phyloP scores from a whole-genome alignment of 2,888 invertebrate species.

The Cantharis lateralis region DNA sequence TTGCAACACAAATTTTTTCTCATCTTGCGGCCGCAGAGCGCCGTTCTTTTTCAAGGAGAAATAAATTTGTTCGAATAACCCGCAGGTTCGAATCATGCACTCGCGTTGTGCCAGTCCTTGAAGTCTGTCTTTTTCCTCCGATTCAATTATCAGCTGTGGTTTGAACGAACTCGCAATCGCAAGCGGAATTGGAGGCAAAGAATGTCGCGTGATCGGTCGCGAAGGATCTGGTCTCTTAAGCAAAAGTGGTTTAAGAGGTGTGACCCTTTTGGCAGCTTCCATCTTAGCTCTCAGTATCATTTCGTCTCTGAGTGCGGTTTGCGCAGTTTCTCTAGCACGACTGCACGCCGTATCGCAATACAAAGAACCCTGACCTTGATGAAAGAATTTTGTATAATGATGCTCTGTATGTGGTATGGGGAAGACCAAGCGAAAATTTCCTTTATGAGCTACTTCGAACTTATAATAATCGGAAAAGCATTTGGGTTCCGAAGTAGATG shows the following conservation, averaged over 20 bases:
- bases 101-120: constrained; percentile 69
- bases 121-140: constrained; percentile 74
- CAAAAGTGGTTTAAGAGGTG: constrained; percentile 39
- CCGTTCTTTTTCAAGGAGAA: constrained; percentile 72
- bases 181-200: constrained; percentile 25
- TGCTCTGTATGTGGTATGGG: constrained; percentile 65
- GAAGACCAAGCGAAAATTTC: constrained; percentile 75
- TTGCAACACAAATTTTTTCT: constrained; percentile 68
- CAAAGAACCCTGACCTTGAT: constrained; percentile 74
- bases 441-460: constrained; percentile 60
- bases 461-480: constrained; percentile 52
- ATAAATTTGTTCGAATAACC: constrained; percentile 71
- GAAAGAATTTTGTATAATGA: constrained; percentile 70
- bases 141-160: constrained; percentile 68
- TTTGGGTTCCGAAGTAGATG: constrained; percentile 35
- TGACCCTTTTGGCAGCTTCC: constrained; percentile 62
- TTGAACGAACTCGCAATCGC: constrained; percentile 60
- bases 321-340: constrained; percentile 76
- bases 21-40: constrained; percentile 66
- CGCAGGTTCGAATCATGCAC: constrained; percentile 70
- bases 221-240: constrained; percentile 32
- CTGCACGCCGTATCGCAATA: constrained; percentile 79
- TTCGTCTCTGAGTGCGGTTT: constrained; percentile 71
- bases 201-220: constrained; percentile 4
- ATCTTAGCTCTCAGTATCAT: constrained; percentile 64